Evolutionary conservation across 2,888 invertebrate genomes (phyloP).

Genomic region (Desoria tigrina): DNA sequence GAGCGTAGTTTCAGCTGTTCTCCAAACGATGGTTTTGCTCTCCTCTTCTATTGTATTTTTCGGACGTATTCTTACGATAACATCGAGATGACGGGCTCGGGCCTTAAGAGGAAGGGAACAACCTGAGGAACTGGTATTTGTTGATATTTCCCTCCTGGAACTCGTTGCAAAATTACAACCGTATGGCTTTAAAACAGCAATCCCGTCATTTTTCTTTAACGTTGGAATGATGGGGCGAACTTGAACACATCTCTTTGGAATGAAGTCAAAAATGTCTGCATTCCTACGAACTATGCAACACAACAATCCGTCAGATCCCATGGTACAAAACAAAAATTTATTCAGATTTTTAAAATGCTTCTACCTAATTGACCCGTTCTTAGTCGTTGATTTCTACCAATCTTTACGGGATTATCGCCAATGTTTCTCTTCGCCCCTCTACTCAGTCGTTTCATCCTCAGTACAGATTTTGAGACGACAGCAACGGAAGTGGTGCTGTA

Average conservation of each 20-base stretch:
- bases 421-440: not conserved
- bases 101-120: conserved; percentile 1
- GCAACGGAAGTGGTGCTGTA: not conserved
- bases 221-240: conserved; percentile 20
- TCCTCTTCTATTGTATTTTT: conserved; percentile 61
- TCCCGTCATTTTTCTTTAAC: not conserved
- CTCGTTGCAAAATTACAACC: not conserved
- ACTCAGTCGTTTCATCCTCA: conserved; percentile 10
- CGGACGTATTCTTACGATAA: conserved; percentile 81
- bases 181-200: not conserved
- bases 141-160: too few relatives aligned
- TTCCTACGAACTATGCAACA: conserved; percentile 2
- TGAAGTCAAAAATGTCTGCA: conserved; percentile 26
- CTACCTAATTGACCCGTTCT: too few relatives aligned
- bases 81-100: conserved; percentile 55
- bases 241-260: conserved; percentile 30
- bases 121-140: not conserved
- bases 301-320: too few relatives aligned
- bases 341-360: not conserved
- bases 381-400: not conserved
- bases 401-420: not conserved
- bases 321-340: not conserved
- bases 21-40: conserved; percentile 68
- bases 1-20: conserved; percentile 70
- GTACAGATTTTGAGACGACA: too few relatives aligned